A percentile compares a stretch with the other conserved stretches of the same genome.
Conservation (phyloP, 2,888 invertebrate genomes). For the Smittia sp. region DNA sequence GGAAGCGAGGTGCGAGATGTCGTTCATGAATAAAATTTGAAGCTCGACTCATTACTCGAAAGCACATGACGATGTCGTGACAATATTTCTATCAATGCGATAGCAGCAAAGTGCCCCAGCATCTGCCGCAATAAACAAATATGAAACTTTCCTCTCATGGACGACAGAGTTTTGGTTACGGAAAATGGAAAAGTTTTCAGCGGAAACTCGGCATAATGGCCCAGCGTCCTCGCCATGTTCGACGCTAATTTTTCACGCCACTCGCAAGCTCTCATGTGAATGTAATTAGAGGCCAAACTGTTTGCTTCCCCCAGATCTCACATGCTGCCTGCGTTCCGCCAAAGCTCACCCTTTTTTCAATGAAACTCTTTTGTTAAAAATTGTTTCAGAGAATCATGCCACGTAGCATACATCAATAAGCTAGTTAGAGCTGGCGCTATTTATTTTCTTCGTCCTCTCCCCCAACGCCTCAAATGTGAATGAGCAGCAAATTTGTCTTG, state of each 20-base stretch:
- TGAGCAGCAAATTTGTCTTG: conserved; percentile 3
- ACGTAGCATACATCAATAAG: conserved; percentile 30
- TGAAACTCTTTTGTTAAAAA: conserved; percentile 23
- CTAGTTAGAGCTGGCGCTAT: neutral
- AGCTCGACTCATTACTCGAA: neutral
- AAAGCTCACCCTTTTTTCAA: neutral
- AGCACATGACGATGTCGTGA: neutral
- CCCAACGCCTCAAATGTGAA: neutral
- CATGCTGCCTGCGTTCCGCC: neutral
- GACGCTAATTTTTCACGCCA: neutral
- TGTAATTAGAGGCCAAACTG: neutral
- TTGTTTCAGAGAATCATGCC: conserved; percentile 16
- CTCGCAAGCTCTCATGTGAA: neutral
- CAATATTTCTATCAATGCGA: neutral
- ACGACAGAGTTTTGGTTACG: neutral
- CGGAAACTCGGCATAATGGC: neutral
- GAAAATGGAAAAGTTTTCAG: neutral
- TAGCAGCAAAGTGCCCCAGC: neutral
- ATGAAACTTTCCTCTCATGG: neutral
- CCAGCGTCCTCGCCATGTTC: neutral
- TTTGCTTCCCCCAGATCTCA: neutral
- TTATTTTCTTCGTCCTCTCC: neutral
- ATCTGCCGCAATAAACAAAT: neutral
- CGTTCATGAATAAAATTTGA: neutral
- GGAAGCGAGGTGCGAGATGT: neutral